Base-by-base conservation (phyloP, 2,113 vertebrate species). In the Sterna hirundo region DNA sequence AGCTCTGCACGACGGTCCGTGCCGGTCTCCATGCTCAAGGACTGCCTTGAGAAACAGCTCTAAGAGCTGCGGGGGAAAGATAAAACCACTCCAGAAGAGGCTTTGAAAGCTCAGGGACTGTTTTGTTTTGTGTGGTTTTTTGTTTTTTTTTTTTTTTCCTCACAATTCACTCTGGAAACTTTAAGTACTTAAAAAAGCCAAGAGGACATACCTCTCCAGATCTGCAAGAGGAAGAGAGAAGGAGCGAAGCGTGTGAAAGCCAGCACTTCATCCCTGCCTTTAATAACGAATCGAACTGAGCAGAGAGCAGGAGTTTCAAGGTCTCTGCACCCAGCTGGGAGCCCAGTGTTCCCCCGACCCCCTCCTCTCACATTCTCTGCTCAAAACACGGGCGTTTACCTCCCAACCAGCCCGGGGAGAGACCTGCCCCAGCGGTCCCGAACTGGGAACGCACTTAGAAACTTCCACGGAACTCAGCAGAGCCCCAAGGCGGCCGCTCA, bases 331-430 rank as follows among this genome's bases (percentile, higher is more conserved):
- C 47, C 75, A 12, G 36, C 62, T 7, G 66, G 21, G 52, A 83
- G 47, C 62, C 11, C 40, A 6, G 83, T 1, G 0, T 3, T 51
- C 7, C 17, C 32, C 42, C 5, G 12, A n/a, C 46, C 61, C 32
- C 40, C 54, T 47, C 30, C 77, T 15, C 82, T 51, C 49, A 4
- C 2, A 1, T 40, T 34, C 61, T 30, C 54, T 11, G 36, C 72
- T 57, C 61, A 9, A 17, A 66, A 58, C 30, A 38, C 0, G 0
- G 4, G 34, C 3, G 0, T n/a, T 49, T 8, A 8, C 44, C 60
- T 26, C 49, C n/a, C 27, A 29, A 2, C 27, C 51, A 26, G 22
- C 65, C 49, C 4, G 0, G 0, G 60, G 36, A 15, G 32, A 52
- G 25, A 29, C 51, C 86, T 13, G 27, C 22, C 38, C 52, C 42